A percentile compares a stretch with the other conserved stretches of the same genome.
Evolutionary conservation across 2,888 invertebrate genomes (phyloP).

Genomic region (Hesperia comma): DNA sequence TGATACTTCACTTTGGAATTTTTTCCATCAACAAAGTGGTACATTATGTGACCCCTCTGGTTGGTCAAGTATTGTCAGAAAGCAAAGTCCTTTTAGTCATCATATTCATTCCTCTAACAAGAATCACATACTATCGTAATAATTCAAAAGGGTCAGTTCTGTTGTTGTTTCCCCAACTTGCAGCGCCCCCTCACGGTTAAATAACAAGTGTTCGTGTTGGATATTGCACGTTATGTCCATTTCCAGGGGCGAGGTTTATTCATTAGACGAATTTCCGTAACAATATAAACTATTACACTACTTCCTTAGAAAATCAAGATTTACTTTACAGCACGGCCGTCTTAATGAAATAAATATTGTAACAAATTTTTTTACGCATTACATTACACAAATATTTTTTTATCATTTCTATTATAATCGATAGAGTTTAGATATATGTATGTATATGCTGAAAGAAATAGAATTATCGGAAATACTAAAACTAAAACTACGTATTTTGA

Average conservation of each 20-base stretch:
- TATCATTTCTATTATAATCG: no score
- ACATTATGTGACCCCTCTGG: no score
- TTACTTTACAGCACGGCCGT: background rate
- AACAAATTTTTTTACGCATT: no score
- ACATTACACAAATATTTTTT: no score
- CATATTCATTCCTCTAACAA: background rate
- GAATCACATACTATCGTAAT: background rate
- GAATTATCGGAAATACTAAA: no score
- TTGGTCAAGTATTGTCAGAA: no score
- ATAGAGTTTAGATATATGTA: no score
- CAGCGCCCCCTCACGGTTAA: background rate
- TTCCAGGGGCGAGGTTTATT: constrained; percentile 1
- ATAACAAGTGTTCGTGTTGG: background rate
- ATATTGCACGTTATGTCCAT: background rate
- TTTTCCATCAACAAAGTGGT: no score
- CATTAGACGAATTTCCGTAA: constrained; percentile 1
- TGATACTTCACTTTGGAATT: no score
- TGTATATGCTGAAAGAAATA: no score
- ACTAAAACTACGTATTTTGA: no score
- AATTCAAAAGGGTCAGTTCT: background rate
- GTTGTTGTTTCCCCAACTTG: background rate
- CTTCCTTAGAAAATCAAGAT: background rate
- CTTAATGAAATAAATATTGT: no score
- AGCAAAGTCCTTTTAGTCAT: background rate
- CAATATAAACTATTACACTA: background rate